Evolutionary conservation across 2,888 invertebrate species (phyloP), one percentile per base, ranked within the genome.

Genomic region (Drosophila pseudotakahashii): DNA sequence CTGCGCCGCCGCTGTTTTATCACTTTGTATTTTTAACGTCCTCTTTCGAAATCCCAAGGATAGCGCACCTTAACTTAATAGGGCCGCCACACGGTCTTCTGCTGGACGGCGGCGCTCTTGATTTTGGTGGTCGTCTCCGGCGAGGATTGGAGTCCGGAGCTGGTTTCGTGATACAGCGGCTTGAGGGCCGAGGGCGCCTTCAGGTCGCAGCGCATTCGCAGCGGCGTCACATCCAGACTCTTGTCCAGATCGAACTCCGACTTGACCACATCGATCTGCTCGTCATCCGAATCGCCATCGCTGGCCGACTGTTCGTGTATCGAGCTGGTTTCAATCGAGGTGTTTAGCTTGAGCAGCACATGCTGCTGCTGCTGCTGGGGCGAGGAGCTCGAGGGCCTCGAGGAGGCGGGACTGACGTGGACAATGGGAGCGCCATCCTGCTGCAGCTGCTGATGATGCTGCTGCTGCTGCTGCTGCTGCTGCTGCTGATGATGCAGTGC

Each of bases 1-100:
- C 81, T 83, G 81, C 84, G 81, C 64, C 60, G 62, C 52, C 64
- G 45, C 60, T 74, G 39, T 44, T 64, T 42, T 63, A 63, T 63
- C 67, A 73, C 61, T 72, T 57, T 75, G 63, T 74, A 26, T 73
- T 75, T 59, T 68, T 59, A 69, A 5, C 11, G 19, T 19, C 19
- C n/a, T n/a, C n/a, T n/a, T n/a, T n/a, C n/a, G n/a, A n/a, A n/a
- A n/a, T n/a, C 19, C 19, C 19, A 19, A 19, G 19, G 19, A 19
- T 2, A 19, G 1, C 19, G 1, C 19, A 19, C n/a, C n/a, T 19
- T 19, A 2, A 19, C 19, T 19, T 19, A 96, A 93, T 96, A 96
- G 62, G 96, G 96, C 85, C 96, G 92, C 96, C 96, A 96, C 36
- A 96, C 96, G 13, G 94, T 94, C 93, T 95, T 95, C 63, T 94